Evolutionary conservation across 2,888 invertebrate genomes (phyloP).

Genomic region (Oligia fasciuncula): DNA sequence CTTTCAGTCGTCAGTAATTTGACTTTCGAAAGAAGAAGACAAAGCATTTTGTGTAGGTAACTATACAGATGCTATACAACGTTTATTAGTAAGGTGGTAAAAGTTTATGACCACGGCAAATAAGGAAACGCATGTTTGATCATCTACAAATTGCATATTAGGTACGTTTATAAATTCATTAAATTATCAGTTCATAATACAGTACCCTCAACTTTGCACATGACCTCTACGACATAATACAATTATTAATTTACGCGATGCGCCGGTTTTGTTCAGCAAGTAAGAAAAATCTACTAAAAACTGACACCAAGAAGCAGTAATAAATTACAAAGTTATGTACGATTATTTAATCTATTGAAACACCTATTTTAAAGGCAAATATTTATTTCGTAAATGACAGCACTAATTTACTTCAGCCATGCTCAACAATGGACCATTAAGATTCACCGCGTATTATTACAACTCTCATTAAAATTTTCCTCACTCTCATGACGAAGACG

Average conservation of each 20-base stretch:
- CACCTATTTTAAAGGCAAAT: constrained; percentile 61
- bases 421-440: constrained; percentile 67
- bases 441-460: constrained; percentile 60
- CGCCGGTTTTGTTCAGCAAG: not conserved
- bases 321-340: constrained; percentile 53
- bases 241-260: not conserved
- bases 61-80: no score
- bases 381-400: constrained; percentile 67
- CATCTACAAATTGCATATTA: not conserved
- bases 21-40: no score
- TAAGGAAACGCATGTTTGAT: not conserved
- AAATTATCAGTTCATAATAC: not conserved
- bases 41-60: no score
- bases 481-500: constrained; percentile 53
- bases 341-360: constrained; percentile 66
- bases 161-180: not conserved
- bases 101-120: not conserved
- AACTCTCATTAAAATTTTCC: constrained; percentile 68
- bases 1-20: no score
- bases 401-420: constrained; percentile 53
- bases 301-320: not conserved
- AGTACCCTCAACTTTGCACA: not conserved
- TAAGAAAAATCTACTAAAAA: constrained; percentile 4
- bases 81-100: no score
- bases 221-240: not conserved